Conservation (phyloP, 2,797 vertebrate species). For the Melanotaenia trifasciata region DNA sequence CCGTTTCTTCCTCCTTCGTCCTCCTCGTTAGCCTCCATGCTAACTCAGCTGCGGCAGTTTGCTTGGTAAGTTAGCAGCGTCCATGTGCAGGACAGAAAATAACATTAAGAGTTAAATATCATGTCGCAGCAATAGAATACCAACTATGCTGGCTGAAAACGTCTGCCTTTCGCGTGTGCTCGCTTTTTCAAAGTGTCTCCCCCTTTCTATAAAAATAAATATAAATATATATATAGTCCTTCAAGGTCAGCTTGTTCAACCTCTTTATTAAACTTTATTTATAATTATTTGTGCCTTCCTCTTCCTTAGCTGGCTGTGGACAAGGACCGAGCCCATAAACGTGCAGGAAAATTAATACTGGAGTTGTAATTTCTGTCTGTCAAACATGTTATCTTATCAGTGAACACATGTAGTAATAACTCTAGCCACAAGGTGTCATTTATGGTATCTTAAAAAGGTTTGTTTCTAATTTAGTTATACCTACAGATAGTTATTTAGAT, state of each 20-base stretch:
- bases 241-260: conserved; percentile 72
- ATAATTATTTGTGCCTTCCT: neutral
- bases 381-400: conserved; percentile 1
- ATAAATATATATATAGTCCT: conserved; percentile 4
- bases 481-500: neutral
- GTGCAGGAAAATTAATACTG: neutral
- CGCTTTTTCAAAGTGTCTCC: conserved; percentile 11
- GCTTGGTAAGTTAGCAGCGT: conserved; percentile 7
- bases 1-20: neutral
- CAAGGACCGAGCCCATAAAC: accelerated
- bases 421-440: conserved; percentile 47
- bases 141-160: neutral
- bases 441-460: neutral
- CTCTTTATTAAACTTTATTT: neutral
- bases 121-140: neutral
- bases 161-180: neutral
- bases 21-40: conserved; percentile 65
- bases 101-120: neutral
- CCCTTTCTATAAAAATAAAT: neutral
- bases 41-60: conserved; percentile 43
- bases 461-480: neutral
- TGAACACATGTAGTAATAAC: conserved; percentile 19
- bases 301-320: too few relatives aligned
- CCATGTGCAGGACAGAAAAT: neutral
- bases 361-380: neutral